A percentile compares a stretch with the other conserved stretches of the same genome.
Evolutionary conservation across 1,140 invertebrate species (phyloP).

Genomic region (Chrysopa pallens): DNA sequence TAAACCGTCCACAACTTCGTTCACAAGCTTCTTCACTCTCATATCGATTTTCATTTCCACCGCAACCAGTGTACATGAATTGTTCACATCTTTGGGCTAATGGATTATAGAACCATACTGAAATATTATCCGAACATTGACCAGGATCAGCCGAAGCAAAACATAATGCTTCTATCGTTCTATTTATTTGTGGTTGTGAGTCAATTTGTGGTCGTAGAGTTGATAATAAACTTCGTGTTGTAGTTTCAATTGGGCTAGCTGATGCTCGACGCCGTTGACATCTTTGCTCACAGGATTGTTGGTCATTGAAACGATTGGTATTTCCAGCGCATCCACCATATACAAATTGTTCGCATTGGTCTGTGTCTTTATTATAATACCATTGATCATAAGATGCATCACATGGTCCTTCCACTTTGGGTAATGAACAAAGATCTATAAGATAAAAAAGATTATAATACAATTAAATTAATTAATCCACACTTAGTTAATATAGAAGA

Average conservation of each 20-base stretch:
- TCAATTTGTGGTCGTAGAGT: background rate
- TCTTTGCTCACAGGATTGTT: conserved; percentile 32
- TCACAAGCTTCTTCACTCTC: conserved; percentile 61
- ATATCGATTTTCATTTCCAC: conserved; percentile 71
- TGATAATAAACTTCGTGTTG: conserved; percentile 8
- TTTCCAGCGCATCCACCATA: conserved; percentile 54
- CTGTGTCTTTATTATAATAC: conserved; percentile 49
- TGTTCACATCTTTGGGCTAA: conserved; percentile 35
- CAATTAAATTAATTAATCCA: no score
- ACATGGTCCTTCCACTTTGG: conserved; percentile 55
- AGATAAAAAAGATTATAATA: conserved; percentile 3
- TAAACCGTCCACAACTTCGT: conserved; percentile 53
- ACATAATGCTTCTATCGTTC: conserved; percentile 33
- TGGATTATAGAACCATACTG: conserved; percentile 58
- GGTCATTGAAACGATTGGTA: conserved; percentile 41
- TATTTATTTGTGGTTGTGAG: background rate
- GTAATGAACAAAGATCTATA: conserved; percentile 50
- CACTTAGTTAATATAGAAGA: no score
- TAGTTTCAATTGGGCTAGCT: background rate
- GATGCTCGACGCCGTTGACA: conserved; percentile 17
- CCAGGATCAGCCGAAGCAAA: conserved; percentile 42
- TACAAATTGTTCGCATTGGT: conserved; percentile 46
- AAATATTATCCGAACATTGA: conserved; percentile 43
- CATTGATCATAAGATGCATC: conserved; percentile 42
- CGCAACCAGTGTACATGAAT: conserved; percentile 67